These are phyloP conservation scores for Pedetes capensis DNA, from an alignment of 2,113 vertebrate species.

Conservation along the genomic window DNA sequence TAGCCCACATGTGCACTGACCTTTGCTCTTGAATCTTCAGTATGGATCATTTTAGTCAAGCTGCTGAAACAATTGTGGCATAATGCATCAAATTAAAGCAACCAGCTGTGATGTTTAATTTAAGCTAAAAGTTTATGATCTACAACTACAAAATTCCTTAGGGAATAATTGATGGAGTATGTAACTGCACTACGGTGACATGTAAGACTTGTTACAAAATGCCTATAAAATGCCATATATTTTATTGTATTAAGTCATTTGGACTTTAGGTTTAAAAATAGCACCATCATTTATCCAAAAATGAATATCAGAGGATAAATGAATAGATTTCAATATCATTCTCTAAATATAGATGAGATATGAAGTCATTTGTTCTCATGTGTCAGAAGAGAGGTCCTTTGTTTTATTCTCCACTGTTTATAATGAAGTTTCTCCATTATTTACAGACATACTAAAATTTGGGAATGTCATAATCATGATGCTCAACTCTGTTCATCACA, in stretches of 20 bases:
- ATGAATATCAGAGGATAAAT: constrained; percentile 63
- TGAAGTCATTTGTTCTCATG: constrained; percentile 67
- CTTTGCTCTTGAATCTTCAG: constrained; percentile 78
- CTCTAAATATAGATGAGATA: constrained; percentile 63
- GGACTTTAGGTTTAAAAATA: constrained; percentile 68
- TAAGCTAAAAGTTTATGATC: constrained; percentile 86
- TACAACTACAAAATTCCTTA: constrained; percentile 80
- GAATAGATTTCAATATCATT: constrained; percentile 56
- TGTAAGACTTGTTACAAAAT: constrained; percentile 73
- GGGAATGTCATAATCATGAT: constrained; percentile 62
- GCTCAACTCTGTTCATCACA: constrained; percentile 62
- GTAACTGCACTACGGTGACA: constrained; percentile 66
- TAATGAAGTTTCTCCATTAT: constrained; percentile 66
- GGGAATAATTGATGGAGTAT: constrained; percentile 78
- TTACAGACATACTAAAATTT: constrained; percentile 63
- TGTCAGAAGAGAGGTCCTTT: constrained; percentile 39
- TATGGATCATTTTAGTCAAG: constrained; percentile 84
- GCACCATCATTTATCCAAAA: constrained; percentile 56
- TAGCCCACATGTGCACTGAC: constrained; percentile 71
- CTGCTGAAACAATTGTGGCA: constrained; percentile 86
- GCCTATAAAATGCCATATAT: constrained; percentile 59
- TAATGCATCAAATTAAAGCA: constrained; percentile 86
- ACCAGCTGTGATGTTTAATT: constrained; percentile 87
- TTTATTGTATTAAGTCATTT: constrained; percentile 70
- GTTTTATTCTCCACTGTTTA: constrained; percentile 62